These are phyloP conservation scores for Anser cygnoides DNA, from an alignment of 2,113 vertebrate species.

Conservation along the genomic window DNA sequence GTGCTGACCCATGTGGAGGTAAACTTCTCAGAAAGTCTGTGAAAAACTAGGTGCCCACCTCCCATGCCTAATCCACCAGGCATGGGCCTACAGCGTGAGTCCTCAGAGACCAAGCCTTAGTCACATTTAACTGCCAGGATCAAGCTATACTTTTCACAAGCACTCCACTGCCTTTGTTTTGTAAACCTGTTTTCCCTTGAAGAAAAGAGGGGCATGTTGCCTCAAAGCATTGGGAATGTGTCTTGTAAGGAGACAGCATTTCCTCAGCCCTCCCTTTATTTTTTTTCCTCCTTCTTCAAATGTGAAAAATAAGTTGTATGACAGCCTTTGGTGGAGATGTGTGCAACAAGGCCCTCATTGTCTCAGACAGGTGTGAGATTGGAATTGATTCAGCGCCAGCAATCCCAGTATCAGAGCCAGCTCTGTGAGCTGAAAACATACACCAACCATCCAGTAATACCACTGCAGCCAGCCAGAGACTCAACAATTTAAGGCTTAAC, in stretches of 20 bases:
- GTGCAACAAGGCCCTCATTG: slow-evolving; percentile 84
- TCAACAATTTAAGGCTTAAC: slow-evolving; percentile 81
- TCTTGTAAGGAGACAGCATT: not conserved
- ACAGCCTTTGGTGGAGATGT: slow-evolving; percentile 61
- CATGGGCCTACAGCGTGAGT: not conserved
- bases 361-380: slow-evolving; percentile 86
- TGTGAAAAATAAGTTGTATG: slow-evolving; percentile 41
- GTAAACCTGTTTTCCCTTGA: not conserved
- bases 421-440: slow-evolving; percentile 75
- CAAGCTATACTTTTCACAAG: not conserved
- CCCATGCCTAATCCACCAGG: not conserved
- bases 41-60: not conserved
- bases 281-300: not conserved
- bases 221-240: not conserved
- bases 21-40: not conserved
- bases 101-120: not conserved
- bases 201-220: not conserved
- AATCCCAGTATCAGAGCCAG: slow-evolving; percentile 74
- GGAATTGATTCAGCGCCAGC: slow-evolving; percentile 74
- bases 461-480: slow-evolving; percentile 78
- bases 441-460: slow-evolving; percentile 72
- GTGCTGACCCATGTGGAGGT: not conserved
- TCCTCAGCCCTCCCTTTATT: not conserved
- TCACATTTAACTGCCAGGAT: not conserved
- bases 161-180: not conserved